Evolutionary conservation across 2,888 invertebrate genomes (phyloP), one percentile per base, ranked within the genome.

Genomic region (Plagodis pulveraria): DNA sequence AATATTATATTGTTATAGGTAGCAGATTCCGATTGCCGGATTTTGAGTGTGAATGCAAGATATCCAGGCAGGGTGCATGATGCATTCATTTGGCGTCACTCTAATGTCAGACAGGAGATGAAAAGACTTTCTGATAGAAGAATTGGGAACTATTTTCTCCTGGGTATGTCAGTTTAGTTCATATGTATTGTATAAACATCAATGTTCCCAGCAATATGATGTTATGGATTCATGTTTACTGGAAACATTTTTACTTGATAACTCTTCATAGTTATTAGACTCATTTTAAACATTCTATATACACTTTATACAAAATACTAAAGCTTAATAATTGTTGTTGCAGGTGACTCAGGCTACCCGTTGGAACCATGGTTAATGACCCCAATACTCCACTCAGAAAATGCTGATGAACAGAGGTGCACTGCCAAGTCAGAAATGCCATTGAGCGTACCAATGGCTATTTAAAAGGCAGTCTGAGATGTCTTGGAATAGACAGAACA

Each of bases 391-490:
- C 40, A 38, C 5, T 5, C 11, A 5, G 38, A 40, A 6, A 36
- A 8, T 22, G 5, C 6, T 6, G 40, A 22, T 8, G 34, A 69
- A 65, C 22, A 22, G 32, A 56, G 5, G 50, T 50, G 56, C 56
- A 56, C 22, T 56, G 56, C 42, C 46, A 46, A 41, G 41, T 46
- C 2, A 9, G 56, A 0, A 56, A 50, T 12, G 10, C 12, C 6
- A 11, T 56, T 5, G 56, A 56, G 35, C 38, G 50, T 2, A 46
- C 50, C 5, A 56, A 56, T 47, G 56, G 56, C 8, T 50, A 56
- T 7, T 5, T 50, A 5, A 56, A 56, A 10, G 50, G 56, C 12
- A 42, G 9, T 5, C 35, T 50, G 9, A 41, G 56, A 32, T 50
- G 56, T n/a, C 36, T 56, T 0, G 56, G 56, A 0, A 41, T 50